Evolutionary conservation across 2,888 invertebrate species (phyloP), one percentile per base, ranked within the genome.

Genomic region (Aphidius colemani): DNA sequence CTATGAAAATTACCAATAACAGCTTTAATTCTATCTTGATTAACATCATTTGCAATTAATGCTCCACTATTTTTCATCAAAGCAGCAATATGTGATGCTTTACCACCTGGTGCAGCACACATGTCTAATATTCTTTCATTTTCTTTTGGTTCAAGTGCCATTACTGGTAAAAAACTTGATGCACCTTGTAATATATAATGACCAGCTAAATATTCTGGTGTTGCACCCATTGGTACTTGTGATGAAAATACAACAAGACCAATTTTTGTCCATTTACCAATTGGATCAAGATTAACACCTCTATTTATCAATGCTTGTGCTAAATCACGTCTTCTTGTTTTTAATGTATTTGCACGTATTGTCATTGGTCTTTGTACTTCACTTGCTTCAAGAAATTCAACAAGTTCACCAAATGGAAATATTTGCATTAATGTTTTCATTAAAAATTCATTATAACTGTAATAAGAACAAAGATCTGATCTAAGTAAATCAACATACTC

Each of bases 261-360:
- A 18, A 98, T 95, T 85, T 97, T 98, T 56, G 96, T 95, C 99
- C 99, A 99, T 82, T 97, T 95, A 6, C 97, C 98, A 63, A 99
- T 88, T 0, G 98, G 98, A 84, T 99, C 98, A 69, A 99, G 87
- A 85, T 99, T 99, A 0, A 98, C 96, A 30, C 99, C 99, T 75
- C 98, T 88, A 77, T 94, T 94, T 62, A 99, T 99, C 50, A 99
- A 85, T 10, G 96, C 92, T 84, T 88, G 74, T 6, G 98, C 98
- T 65, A 98, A 86, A 83, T 98, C 97, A 64, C 96, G 86, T 70
- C 98, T 85, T 61, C 98, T 87, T 0, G 93, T 93, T 84, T 98
- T 99, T 46, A 99, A 85, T 61, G 94, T 96, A 79, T 99, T 99
- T 0, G 97, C 94, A 66, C 99, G 88, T 67, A 99, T 94, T 0